Conservation (phyloP, 2,113 vertebrate genomes). For the Protobothrops mucrosquamatus region DNA sequence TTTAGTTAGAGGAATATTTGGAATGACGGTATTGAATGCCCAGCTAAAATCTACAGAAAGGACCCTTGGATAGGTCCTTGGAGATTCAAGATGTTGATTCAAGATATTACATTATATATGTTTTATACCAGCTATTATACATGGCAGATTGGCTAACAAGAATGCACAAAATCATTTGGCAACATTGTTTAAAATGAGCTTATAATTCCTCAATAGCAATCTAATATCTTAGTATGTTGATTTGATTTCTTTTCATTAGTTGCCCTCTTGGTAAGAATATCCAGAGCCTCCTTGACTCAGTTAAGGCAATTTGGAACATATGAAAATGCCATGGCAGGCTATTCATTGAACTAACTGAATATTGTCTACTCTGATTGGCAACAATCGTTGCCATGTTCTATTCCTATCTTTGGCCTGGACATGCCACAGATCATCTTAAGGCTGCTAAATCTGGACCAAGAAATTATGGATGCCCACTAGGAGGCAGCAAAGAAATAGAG, state of each 20-base stretch:
- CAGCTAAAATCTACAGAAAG: no score
- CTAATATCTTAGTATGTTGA: conserved; percentile 19
- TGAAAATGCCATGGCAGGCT: not conserved
- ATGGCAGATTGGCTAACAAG: not conserved
- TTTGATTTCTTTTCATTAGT: conserved; percentile 7
- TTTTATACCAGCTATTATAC: not conserved
- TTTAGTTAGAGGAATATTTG: no score
- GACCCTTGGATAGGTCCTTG: no score
- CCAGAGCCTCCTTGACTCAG: not conserved
- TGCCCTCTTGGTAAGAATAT: conserved; percentile 8
- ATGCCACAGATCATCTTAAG: not conserved
- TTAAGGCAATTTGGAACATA: conserved; percentile 1
- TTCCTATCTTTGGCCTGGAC: not conserved
- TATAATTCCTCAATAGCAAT: conserved; percentile 6
- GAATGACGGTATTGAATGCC: no score
- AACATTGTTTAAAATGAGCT: conserved; percentile 7
- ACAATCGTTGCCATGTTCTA: not conserved
- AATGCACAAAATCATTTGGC: not conserved
- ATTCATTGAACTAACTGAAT: not conserved
- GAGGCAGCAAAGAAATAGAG: no score
- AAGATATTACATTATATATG: not conserved
- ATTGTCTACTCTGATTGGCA: not conserved
- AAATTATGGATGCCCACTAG: no score
- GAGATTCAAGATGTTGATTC: no score
- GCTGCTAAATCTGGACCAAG: no score